These are phyloP conservation scores for Calypte anna DNA, from an alignment of 2,113 vertebrate genomes.

Conservation along the genomic window DNA sequence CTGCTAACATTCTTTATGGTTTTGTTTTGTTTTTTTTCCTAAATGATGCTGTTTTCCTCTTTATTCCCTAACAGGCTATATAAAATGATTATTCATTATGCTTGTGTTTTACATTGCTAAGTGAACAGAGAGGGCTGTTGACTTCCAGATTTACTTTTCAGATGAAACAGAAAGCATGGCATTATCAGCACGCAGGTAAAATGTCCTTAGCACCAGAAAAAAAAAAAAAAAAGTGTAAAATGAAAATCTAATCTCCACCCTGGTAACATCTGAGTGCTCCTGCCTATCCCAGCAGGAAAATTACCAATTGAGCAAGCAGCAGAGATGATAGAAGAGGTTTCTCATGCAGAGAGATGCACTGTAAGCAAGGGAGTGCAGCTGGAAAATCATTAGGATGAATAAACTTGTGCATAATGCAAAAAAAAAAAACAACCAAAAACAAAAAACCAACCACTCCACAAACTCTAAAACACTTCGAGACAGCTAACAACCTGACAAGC, in stretches of 20 bases:
- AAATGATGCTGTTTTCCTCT: neutral
- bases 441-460: neutral
- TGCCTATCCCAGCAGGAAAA: constrained; percentile 61
- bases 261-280: constrained; percentile 27
- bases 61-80: neutral
- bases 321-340: constrained; percentile 63
- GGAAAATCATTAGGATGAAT: constrained; percentile 54
- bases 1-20: neutral
- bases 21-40: neutral
- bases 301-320: constrained; percentile 16
- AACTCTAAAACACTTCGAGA: neutral
- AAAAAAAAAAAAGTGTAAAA: neutral
- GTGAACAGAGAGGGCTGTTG: neutral
- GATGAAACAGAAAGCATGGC: constrained; percentile 17
- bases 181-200: neutral
- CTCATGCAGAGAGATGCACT: constrained; percentile 65
- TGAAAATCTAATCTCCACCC: constrained; percentile 56
- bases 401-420: constrained; percentile 13
- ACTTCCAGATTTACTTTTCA: neutral
- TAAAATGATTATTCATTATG: neutral
- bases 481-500: constrained; percentile 28
- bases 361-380: constrained; percentile 48
- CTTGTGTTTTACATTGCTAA: neutral
- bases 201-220: constrained; percentile 8
- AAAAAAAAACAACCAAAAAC: no score